Base-by-base conservation (phyloP, 2,113 vertebrate species). In the Turdus rufiventris region DNA sequence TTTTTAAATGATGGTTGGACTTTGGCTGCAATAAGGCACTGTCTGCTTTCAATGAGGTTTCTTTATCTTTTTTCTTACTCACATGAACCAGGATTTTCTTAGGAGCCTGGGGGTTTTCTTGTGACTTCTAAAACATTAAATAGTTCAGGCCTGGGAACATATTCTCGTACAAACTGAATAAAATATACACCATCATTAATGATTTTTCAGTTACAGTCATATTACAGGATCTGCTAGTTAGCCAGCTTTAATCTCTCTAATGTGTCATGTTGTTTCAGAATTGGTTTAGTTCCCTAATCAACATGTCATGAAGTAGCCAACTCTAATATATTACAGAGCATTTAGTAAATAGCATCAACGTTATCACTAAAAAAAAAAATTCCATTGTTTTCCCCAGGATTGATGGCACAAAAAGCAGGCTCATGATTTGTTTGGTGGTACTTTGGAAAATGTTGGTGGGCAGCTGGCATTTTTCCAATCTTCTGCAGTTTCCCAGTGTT, bases 401-500 rank as follows among this genome's bases (percentile, higher is more conserved):
- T 56, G 56, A 72, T 88, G 68, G 36, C 53, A 93, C 57, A 81
- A 70, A 48, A 58, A 56, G n/a, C 33, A 38, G 67, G 38, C 17
- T 80, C 67, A 67, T 45, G 11, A 51, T 84, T 92, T 84, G 60
- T 63, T 88, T 66, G 16, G 15, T 83, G 0, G 0, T 79, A 12
- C 43, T 90, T 83, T 48, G 63, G 61, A 84, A 86, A 91, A 76
- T 77, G 28, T 5, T 25, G 18, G 16, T 2, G n/a, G 9, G 19
- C 10, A 36, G 12, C 70, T 92, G 84, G 82, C 48, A 14, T 86
- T 88, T 77, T 80, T 83, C 72, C 90, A 88, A 5, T 33, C 53
- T 7, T 80, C 60, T 74, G 63, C 75, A 88, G 42, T 72, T 88
- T 80, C 75, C 8, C 48, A 77, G 51, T 40, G 76, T 91, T 95